These are phyloP conservation scores for Drosophila repletoides DNA, from an alignment of 1,140 invertebrate species.

Conservation along the genomic window DNA sequence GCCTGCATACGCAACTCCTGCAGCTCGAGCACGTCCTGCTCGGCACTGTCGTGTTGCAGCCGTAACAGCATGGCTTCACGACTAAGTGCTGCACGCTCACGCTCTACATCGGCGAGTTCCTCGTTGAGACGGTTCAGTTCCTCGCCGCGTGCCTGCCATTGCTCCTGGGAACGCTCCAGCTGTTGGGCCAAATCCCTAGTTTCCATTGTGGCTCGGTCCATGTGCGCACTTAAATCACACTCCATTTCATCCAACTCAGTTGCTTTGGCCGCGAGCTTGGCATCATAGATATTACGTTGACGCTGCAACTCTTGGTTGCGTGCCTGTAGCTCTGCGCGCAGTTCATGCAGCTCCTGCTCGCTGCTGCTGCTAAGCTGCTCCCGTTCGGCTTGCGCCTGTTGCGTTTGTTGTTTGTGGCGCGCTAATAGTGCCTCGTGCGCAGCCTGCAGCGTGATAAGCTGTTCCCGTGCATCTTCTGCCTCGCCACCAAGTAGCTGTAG, in stretches of 20 bases:
- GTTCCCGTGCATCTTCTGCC: slow-evolving; percentile 84
- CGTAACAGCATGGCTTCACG: slow-evolving; percentile 68
- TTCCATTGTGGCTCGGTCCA: slow-evolving; percentile 84
- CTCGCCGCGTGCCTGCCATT: slow-evolving; percentile 83
- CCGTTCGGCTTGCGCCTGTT: slow-evolving; percentile 29
- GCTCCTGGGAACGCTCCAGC: slow-evolving; percentile 83
- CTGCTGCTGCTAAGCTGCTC: slow-evolving; percentile 43
- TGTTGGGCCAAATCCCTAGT: slow-evolving; percentile 82
- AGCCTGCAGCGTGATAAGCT: slow-evolving; percentile 78
- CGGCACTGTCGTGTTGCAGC: slow-evolving; percentile 74
- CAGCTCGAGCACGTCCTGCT: slow-evolving; percentile 73
- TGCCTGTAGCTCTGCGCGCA: slow-evolving; percentile 79
- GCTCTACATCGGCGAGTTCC: slow-evolving; percentile 73
- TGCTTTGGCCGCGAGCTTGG: slow-evolving; percentile 83
- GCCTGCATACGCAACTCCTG: slow-evolving; percentile 80
- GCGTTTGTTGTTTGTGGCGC: slow-evolving; percentile 20
- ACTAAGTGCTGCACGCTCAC: slow-evolving; percentile 50
- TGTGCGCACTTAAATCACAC: slow-evolving; percentile 85
- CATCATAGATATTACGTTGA: slow-evolving; percentile 83
- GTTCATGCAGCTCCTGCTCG: slow-evolving; percentile 75
- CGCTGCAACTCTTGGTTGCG: slow-evolving; percentile 84
- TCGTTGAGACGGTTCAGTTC: slow-evolving; percentile 83
- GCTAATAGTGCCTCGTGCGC: slow-evolving; percentile 27
- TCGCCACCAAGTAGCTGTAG: slow-evolving; percentile 83
- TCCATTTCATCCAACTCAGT: slow-evolving; percentile 85